These are phyloP conservation scores for Emys orbicularis DNA, from an alignment of 2,797 vertebrate species.

Conservation along the genomic window DNA sequence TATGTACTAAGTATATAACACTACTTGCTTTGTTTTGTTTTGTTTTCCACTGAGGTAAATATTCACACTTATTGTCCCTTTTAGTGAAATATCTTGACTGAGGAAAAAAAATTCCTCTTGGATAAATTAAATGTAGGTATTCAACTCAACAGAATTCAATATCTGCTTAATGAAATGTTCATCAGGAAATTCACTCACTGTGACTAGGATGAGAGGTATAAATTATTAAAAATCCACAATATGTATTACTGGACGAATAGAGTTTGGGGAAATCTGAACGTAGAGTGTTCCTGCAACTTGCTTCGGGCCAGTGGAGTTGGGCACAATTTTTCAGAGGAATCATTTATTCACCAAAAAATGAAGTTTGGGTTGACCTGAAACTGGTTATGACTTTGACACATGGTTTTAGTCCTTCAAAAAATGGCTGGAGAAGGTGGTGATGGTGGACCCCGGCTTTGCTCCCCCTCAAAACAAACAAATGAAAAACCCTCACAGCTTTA, in stretches of 20 bases:
- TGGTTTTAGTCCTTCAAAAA: background rate
- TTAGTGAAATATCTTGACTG: constrained; percentile 57
- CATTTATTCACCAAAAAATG: background rate
- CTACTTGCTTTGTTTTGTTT: constrained; percentile 18
- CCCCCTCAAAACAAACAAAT: background rate
- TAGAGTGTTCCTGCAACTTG: background rate
- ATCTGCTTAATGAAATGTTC: constrained; percentile 56
- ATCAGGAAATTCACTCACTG: constrained; percentile 46
- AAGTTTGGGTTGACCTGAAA: background rate
- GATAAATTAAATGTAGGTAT: constrained; percentile 47
- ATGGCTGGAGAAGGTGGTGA: background rate
- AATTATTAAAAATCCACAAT: background rate
- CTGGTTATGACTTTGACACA: background rate
- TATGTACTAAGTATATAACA: background rate
- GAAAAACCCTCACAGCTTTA: background rate
- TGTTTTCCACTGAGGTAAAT: background rate
- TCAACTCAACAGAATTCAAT: constrained; percentile 33
- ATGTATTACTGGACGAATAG: background rate
- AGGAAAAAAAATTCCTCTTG: constrained; percentile 48
- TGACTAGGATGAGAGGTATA: constrained; percentile 47
- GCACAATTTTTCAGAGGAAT: background rate
- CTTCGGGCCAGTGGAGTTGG: background rate
- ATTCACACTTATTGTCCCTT: constrained; percentile 30
- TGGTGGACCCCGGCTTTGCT: background rate
- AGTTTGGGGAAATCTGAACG: background rate